phyloP scores from a whole-genome alignment of 2,797 vertebrate species.

The Lepus oiostolus region DNA sequence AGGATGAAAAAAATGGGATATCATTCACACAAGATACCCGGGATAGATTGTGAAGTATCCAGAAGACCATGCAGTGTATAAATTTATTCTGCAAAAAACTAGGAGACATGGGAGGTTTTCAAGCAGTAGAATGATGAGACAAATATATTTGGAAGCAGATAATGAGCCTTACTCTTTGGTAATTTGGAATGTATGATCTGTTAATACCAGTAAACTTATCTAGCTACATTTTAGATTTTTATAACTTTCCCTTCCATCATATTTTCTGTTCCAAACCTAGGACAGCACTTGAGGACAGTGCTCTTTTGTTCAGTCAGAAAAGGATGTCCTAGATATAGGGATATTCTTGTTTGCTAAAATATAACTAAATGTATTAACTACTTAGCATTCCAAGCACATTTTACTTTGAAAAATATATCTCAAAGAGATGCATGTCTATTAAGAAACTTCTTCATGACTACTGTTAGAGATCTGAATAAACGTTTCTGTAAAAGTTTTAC shows the following conservation, averaged over 20 bases:
- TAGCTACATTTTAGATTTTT: slow-evolving; percentile 18
- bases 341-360: not conserved
- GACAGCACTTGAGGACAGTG: not conserved
- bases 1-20: not conserved
- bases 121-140: slow-evolving; percentile 38
- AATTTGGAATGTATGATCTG: slow-evolving; percentile 26
- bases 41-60: slow-evolving; percentile 25
- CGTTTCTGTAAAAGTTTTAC: slow-evolving; percentile 62
- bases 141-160: slow-evolving; percentile 63
- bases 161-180: slow-evolving; percentile 14
- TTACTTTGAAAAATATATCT: slow-evolving; percentile 39
- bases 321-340: not conserved
- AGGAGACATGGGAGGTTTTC: not conserved
- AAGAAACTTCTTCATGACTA: slow-evolving; percentile 7
- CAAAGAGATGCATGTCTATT: not conserved
- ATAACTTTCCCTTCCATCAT: slow-evolving; percentile 23
- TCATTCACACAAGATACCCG: slow-evolving; percentile 38
- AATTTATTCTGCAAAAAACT: slow-evolving; percentile 55
- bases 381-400: slow-evolving; percentile 32
- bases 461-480: slow-evolving; percentile 34
- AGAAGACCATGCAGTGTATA: not conserved
- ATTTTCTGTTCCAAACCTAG: slow-evolving; percentile 15
- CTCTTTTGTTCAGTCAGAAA: not conserved
- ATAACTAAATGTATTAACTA: slow-evolving; percentile 62
- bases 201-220: slow-evolving; percentile 47